Base-by-base conservation (phyloP, 92 coral and sea anemone species). In the Isaurus tuberculatus region DNA sequence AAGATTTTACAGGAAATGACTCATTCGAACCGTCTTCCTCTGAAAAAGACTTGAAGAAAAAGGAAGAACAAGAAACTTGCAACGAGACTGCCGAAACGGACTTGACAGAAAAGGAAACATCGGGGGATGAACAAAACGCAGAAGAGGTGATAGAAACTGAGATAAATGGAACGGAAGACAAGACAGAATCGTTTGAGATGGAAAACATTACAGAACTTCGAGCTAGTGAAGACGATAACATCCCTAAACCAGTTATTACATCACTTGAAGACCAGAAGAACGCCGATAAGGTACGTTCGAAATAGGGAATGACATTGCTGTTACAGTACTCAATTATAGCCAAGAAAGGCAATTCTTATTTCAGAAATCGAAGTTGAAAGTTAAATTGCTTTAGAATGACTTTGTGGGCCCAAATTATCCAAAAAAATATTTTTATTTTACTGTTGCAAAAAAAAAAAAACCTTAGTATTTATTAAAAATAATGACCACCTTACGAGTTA, bases 91-190 rank as follows among this genome's bases (percentile, higher is more conserved):
- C 34, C 22, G 42, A 36, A 65, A 48, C 64, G 65, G 34, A 65
- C 23, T 72, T 60, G 55, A 55, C 83, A 14, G 83, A 82, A 46
- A 79, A 87, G 25, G 79, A 82, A 46, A 64, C 68, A 19, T 5
- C 72, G 16, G 84, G 74, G 4, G 33, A 40, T 2, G 29, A 82
- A 65, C 70, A 77, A 4, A 13, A 83, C 87, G 66, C 2, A 72
- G 85, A 10, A 81, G 85, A 37, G 55, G 48, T 2, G 72, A 73
- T 25, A 34, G 81, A 0, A 75, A 53, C 27, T 75, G 80, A 15
- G 16, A 33, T 29, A 33, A 30, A 2, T 30, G 40, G 22, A 9
- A 42, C 27, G 2, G 67, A 22, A 32, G 57, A 63, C 15, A 71
- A 73, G 17, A 2, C 28, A 17, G 80, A 75, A 58, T 29, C 48